Evolutionary conservation across 2,797 vertebrate species (phyloP), one percentile per base, ranked within the genome.

Genomic region (Pseudochromis fuscus): DNA sequence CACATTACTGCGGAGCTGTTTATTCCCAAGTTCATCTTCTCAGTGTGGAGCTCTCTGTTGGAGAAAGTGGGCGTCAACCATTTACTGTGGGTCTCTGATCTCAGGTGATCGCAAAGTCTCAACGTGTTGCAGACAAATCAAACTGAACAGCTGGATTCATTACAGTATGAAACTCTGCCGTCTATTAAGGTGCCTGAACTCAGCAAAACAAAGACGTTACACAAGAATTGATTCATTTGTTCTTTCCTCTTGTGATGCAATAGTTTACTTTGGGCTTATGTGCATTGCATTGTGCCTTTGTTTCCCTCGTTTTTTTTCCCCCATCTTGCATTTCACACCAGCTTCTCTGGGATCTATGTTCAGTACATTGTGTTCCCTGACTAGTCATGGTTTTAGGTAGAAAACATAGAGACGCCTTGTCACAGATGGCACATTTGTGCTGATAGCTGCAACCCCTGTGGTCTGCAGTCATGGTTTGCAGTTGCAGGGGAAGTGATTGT

Each of bases 381-480:
- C 49, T 74, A 68, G 77, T 81, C 68, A 38, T 53, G 63, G 82
- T 85, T 88, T 87, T 71, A 87, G 77, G 85, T 83, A 51, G 72
- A 57, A 82, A 74, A 88, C 61, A 73, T 12, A 75, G 76, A 56
- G 75, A 79, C 21, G 69, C 66, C 83, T 83, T 58, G 69, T 89
- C 90, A 89, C 89, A 91, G 91, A 91, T 89, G 91, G 88, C 85
- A 80, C 82, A 78, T 86, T 85, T 83, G 82, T 79, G 81, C 85
- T 82, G 88, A 91, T 89, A 73, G 85, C 87, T 77, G 73, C 83
- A 79, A 87, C 87, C 89, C 90, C 89, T 84, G 82, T 88, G 89
- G 87, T 91, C 87, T 53, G 79, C 78, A 84, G 87, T 77, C 83
- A 78, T 77, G 78, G 52, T 82, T 63, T 85, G 83, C 82, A 88